A percentile compares a stretch with the other conserved stretches of the same genome.
These are phyloP conservation scores for Rhaphigaster nebulosa DNA, from an alignment of 2,888 invertebrate genomes.

Conservation along the genomic window DNA sequence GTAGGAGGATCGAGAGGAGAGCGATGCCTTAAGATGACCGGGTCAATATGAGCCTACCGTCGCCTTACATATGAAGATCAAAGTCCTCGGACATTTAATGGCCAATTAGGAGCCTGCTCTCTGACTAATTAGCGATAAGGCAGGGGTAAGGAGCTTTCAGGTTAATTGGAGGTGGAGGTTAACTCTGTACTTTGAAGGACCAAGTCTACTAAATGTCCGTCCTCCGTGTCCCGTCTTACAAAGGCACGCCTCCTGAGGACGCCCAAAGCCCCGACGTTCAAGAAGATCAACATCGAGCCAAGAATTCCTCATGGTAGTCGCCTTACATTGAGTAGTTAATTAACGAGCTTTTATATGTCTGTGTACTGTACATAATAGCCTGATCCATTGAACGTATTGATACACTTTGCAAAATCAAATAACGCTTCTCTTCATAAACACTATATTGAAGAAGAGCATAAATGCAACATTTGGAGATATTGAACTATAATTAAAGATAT, in stretches of 20 bases:
- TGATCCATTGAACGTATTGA: neutral
- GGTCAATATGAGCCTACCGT: neutral
- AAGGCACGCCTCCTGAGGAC: neutral
- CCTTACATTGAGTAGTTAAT: neutral
- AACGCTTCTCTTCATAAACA: neutral
- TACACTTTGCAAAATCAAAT: neutral
- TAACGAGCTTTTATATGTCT: neutral
- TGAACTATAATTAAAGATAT: too few species aligned
- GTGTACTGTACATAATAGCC: neutral
- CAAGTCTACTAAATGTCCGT: neutral
- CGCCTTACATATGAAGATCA: constrained; percentile 52
- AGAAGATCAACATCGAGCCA: constrained; percentile 5
- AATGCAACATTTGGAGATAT: too few species aligned
- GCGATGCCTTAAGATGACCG: constrained; percentile 31
- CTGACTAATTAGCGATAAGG: constrained; percentile 5
- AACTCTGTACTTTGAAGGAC: constrained; percentile 30
- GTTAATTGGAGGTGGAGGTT: constrained; percentile 51
- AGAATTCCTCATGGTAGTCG: neutral
- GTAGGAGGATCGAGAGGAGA: too few species aligned
- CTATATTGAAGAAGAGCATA: too few species aligned
- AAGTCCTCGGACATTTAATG: constrained; percentile 54
- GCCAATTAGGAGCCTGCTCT: constrained; percentile 46
- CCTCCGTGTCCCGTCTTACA: neutral
- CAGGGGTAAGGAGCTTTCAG: constrained; percentile 57
- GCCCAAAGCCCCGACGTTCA: constrained; percentile 19